A percentile compares a stretch with the other conserved stretches of the same genome.
These are phyloP conservation scores for Tapirus indicus DNA, from an alignment of 2,797 vertebrate genomes.

Conservation along the genomic window DNA sequence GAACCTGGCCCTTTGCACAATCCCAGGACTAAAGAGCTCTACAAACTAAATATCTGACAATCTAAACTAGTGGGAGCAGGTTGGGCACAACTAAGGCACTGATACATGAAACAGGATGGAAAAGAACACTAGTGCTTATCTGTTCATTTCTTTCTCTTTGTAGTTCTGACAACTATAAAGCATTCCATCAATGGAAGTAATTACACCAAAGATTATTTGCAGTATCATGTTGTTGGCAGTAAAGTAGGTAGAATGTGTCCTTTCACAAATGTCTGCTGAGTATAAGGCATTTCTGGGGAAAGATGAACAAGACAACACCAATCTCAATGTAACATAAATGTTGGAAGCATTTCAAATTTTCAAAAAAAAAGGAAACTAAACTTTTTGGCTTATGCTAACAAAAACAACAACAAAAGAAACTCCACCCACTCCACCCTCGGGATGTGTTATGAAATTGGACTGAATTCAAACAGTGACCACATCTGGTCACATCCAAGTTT, in stretches of 20 bases:
- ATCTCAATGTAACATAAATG: slow-evolving; percentile 56
- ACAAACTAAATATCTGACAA: slow-evolving; percentile 13
- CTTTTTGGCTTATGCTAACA: slow-evolving; percentile 70
- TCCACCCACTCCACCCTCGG: slow-evolving; percentile 66
- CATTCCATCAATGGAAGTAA: slow-evolving; percentile 23
- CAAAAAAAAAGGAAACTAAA: slow-evolving; percentile 68
- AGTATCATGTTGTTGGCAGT: slow-evolving; percentile 35
- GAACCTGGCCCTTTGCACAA: slow-evolving; percentile 40
- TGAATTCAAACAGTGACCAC: slow-evolving; percentile 69
- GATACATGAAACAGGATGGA: background rate
- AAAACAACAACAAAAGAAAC: slow-evolving; percentile 79
- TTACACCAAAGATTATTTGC: background rate
- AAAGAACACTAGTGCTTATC: background rate
- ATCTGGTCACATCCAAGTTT: slow-evolving; percentile 65
- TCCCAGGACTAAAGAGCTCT: slow-evolving; percentile 19
- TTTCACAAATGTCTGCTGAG: background rate
- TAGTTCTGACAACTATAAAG: background rate
- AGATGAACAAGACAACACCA: slow-evolving; percentile 12
- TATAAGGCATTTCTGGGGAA: background rate
- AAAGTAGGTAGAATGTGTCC: slow-evolving; percentile 8
- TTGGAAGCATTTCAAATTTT: slow-evolving; percentile 74
- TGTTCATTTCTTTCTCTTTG: background rate
- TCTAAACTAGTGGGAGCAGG: background rate
- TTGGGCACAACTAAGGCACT: background rate
- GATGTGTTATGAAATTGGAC: slow-evolving; percentile 77